Base-by-base conservation (phyloP, 2,113 vertebrate species). In the Turdus rufiventris region DNA sequence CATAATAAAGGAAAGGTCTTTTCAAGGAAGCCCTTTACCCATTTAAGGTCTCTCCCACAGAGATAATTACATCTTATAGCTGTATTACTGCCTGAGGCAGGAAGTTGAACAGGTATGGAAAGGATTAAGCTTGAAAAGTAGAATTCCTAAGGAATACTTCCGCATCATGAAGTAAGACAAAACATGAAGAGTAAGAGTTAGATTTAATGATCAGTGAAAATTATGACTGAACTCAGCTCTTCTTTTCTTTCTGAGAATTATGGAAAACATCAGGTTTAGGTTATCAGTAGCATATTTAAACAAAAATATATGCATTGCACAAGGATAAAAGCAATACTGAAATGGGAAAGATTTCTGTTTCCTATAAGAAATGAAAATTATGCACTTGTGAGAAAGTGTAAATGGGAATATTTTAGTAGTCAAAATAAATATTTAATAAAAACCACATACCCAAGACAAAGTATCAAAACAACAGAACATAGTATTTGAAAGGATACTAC, bases 401-500 rank as follows among this genome's bases (percentile, higher is more conserved):
- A 88, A 79, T 87, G 88, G 61, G 47, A 96, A 89, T 91, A 94
- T 93, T 77, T 97, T 83, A 97, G 96, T 97, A 97, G 96, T 90
- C 84, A 97, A 97, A 98, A 97, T 97, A 98, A 98, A 96, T 97
- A 97, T 91, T 97, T 96, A 97, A 97, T 97, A 96, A 97, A 97
- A 97, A 79, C 57, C 91, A 73, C 51, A 92, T 71, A 95, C 65
- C 70, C 51, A 29, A 83, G 80, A 95, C 40, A 96, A 94, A 93
- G 82, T 83, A 94, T 89, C 70, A 90, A 95, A 94, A 79, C 36
- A 97, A 82, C 6, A 94, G 71, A 96, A 93, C 51, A 96, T 89
- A 91, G 89, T 95, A 66, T 88, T 94, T 92, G 77, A 90, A 97
- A 97, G 83, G 77, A 92, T 57, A 88, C 28, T 88, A 73, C 53